Percentiles rank a stretch among this genome's conserved stretches.
These are phyloP conservation scores for Sibirionetta formosa DNA, from an alignment of 2,797 vertebrate genomes.

Conservation along the genomic window DNA sequence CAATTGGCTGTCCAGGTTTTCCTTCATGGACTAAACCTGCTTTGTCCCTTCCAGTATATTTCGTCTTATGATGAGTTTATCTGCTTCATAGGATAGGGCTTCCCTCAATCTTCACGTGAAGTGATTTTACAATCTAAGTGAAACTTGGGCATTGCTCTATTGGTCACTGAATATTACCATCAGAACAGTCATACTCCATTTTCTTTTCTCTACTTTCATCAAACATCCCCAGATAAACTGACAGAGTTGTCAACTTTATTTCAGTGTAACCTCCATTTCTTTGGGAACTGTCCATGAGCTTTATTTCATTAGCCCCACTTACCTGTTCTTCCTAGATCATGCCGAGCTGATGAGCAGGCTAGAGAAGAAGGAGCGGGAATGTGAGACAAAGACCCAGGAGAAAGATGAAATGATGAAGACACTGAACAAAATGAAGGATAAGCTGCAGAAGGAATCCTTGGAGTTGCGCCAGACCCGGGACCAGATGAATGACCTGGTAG, in stretches of 20 bases:
- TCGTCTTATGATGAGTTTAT: not conserved
- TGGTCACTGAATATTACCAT: slow-evolving; percentile 1
- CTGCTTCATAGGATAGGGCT: not conserved
- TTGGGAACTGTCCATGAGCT: not conserved
- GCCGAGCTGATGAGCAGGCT: slow-evolving; percentile 89
- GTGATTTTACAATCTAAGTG: not conserved
- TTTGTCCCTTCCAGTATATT: not conserved
- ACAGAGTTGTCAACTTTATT: slow-evolving; percentile 15
- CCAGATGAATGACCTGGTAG: slow-evolving; percentile 91
- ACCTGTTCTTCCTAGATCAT: slow-evolving; percentile 80
- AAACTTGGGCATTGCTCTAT: not conserved
- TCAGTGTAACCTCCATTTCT: not conserved
- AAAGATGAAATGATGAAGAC: slow-evolving; percentile 99
- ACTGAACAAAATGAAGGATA: slow-evolving; percentile 99
- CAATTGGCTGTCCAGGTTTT: not conserved
- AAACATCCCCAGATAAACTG: not conserved
- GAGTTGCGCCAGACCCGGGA: slow-evolving; percentile 93
- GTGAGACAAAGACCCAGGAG: slow-evolving; percentile 95
- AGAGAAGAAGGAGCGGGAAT: slow-evolving; percentile 95
- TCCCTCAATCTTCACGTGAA: not conserved
- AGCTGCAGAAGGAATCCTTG: slow-evolving; percentile 93
- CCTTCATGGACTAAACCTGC: not conserved
- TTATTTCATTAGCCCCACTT: not conserved
- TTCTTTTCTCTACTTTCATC: not conserved
- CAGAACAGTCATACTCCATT: not conserved